Percentiles rank a stretch among this genome's conserved stretches.
These are phyloP conservation scores for Fistularia commersonii DNA, from an alignment of 2,797 vertebrate genomes.

Conservation along the genomic window DNA sequence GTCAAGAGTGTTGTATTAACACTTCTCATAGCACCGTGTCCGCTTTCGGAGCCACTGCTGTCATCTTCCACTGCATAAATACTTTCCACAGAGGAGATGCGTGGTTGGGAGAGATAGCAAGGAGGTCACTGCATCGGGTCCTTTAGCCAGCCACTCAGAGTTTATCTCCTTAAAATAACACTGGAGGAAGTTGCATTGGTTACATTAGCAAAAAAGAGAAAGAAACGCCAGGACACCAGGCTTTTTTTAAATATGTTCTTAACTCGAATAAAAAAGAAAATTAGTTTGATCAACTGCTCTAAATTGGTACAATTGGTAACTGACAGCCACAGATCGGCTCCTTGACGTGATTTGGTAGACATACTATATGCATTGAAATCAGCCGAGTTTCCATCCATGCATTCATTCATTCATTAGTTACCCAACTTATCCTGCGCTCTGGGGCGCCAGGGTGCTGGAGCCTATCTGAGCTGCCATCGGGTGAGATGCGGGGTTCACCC, in stretches of 20 bases:
- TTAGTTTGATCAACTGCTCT: slow-evolving; percentile 5
- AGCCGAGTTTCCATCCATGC: no score
- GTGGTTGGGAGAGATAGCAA: slow-evolving; percentile 58
- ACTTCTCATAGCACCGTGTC: slow-evolving; percentile 50
- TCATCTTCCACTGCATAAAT: slow-evolving; percentile 51
- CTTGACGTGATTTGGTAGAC: no score
- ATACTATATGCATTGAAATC: no score
- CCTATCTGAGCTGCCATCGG: no score
- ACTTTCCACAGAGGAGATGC: slow-evolving; percentile 52
- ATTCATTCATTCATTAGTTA: no score
- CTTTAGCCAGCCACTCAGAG: slow-evolving; percentile 27
- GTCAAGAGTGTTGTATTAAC: slow-evolving; percentile 67
- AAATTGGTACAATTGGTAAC: slow-evolving; percentile 1
- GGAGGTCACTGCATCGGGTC: slow-evolving; percentile 41
- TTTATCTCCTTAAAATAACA: slow-evolving; percentile 37
- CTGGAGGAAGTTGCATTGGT: slow-evolving; percentile 29
- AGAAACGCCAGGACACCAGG: not conserved
- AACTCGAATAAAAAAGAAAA: not conserved
- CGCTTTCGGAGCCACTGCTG: slow-evolving; percentile 41
- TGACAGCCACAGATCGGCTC: no score
- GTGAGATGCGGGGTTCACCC: no score
- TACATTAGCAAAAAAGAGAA: slow-evolving; percentile 27
- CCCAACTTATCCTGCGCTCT: no score
- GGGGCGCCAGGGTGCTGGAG: no score
- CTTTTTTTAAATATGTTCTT: slow-evolving; percentile 9